Base-by-base conservation (phyloP, 2,888 invertebrate species). In the Prenolepis imparis region DNA sequence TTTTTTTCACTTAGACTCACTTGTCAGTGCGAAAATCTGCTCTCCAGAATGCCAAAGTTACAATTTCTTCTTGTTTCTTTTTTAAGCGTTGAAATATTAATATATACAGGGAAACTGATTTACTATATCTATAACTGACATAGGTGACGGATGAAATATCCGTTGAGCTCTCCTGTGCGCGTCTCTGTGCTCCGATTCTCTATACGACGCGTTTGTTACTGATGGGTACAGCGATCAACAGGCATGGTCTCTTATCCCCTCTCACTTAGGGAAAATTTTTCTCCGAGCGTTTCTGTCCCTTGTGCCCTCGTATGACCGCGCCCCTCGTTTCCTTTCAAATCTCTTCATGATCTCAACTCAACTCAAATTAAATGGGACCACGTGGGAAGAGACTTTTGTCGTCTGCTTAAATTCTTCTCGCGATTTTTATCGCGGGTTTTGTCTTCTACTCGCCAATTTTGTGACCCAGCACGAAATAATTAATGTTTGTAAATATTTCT, bases 141-240 rank as follows among this genome's bases (percentile, higher is more conserved):
- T 55, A 21, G 9, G 11, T 1, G 12, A 21, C 8, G 1, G 11
- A 61, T 18, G 12, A 21, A 21, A 18, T 48, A 18, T 48, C 11
- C 24, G 5, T 59, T 12, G 24, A 63, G 44, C 15, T 11, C 55
- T 74, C 55, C 81, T 44, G 21, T 72, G 28, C 78, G 57, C 11
- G 32, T 36, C n/a, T 9, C n/a, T 55, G 52, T 55, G 52, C 77
- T 84, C 61, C 77, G 61, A 32, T 82, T 64, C 77, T 67, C 36
- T 32, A 41, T 73, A 70, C 87, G 77, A 78, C 84, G 64, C 84
- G 83, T 74, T 77, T 86, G 78, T 87, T 84, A 89, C 90, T 89
- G 90, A 24, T 84, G 81, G 28, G 83, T 41, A 67, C 63, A 44
- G 83, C 75, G 90, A 90, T 90, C 90, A 90, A 90, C 90, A 90